Percentiles rank a stretch among this genome's conserved stretches.
phyloP scores from a whole-genome alignment of 1,140 invertebrate species.

The Pseudomyrmex cubaensis region DNA sequence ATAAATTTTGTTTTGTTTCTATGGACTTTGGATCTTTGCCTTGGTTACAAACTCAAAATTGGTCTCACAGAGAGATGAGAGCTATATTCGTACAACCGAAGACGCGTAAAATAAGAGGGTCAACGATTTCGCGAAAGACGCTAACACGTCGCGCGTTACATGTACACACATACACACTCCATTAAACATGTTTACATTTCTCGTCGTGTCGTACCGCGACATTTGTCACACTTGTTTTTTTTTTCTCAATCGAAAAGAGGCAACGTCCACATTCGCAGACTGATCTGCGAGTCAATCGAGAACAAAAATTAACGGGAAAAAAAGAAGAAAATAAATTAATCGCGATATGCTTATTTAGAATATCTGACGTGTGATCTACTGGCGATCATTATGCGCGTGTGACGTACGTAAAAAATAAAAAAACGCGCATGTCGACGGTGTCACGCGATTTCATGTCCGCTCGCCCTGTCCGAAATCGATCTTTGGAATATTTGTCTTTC shows the following conservation, averaged over 20 bases:
- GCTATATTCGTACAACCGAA: neutral
- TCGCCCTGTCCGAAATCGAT: conserved; percentile 25
- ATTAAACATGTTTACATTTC: neutral
- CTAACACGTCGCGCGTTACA: neutral
- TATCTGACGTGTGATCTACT: conserved; percentile 14
- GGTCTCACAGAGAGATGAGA: neutral
- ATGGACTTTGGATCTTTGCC: too few species aligned
- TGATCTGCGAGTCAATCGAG: neutral
- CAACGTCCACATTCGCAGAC: neutral
- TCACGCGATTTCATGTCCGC: conserved; percentile 38
- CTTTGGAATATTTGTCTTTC: neutral
- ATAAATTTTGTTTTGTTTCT: neutral
- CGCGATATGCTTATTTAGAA: neutral
- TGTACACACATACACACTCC: too few species aligned
- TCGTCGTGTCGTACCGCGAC: neutral
- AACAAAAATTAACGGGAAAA: neutral
- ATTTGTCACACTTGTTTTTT: conserved; percentile 3
- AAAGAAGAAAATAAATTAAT: neutral
- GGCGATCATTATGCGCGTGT: neutral
- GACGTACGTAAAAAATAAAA: conserved; percentile 24
- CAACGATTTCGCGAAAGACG: neutral
- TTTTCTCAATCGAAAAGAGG: neutral
- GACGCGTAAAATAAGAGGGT: neutral
- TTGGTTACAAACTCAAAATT: neutral
- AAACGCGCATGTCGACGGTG: conserved; percentile 1